These are phyloP conservation scores for Ochotona curzoniae DNA, from an alignment of 2,113 vertebrate species.

Conservation along the genomic window DNA sequence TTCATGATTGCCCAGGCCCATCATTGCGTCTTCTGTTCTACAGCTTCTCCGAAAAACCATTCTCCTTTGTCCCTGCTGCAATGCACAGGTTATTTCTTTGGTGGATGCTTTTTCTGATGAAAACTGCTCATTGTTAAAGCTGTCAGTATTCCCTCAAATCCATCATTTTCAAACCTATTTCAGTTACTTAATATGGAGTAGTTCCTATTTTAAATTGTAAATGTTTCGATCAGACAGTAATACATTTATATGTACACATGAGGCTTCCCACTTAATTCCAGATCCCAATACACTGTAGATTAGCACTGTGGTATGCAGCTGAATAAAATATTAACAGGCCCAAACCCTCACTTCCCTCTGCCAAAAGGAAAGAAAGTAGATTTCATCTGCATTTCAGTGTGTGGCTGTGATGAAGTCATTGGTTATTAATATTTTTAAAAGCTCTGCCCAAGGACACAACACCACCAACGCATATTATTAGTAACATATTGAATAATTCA, in stretches of 20 bases:
- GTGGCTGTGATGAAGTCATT: slow-evolving; percentile 67
- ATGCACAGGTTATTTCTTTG: not conserved
- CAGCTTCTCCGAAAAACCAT: not conserved
- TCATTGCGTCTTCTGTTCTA: not conserved
- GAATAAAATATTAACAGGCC: not conserved
- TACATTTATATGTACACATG: not conserved
- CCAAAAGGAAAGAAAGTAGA: slow-evolving; percentile 25
- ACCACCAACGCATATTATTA: slow-evolving; percentile 65
- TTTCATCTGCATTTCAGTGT: slow-evolving; percentile 50
- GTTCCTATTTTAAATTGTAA: not conserved
- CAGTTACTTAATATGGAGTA: not conserved
- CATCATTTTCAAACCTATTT: slow-evolving; percentile 21
- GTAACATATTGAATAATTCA: slow-evolving; percentile 73
- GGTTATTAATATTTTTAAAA: slow-evolving; percentile 77
- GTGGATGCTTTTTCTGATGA: not conserved
- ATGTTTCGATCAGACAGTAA: not conserved
- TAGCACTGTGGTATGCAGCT: not conserved
- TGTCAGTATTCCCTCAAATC: not conserved
- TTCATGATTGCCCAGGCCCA: not conserved
- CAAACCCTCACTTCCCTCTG: not conserved
- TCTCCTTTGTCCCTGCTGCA: not conserved
- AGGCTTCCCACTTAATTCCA: not conserved
- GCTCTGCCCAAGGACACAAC: slow-evolving; percentile 69
- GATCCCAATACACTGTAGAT: not conserved
- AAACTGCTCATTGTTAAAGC: slow-evolving; percentile 3